These are phyloP conservation scores for Ciconia stormi DNA, from an alignment of 2,113 vertebrate genomes.

Conservation along the genomic window DNA sequence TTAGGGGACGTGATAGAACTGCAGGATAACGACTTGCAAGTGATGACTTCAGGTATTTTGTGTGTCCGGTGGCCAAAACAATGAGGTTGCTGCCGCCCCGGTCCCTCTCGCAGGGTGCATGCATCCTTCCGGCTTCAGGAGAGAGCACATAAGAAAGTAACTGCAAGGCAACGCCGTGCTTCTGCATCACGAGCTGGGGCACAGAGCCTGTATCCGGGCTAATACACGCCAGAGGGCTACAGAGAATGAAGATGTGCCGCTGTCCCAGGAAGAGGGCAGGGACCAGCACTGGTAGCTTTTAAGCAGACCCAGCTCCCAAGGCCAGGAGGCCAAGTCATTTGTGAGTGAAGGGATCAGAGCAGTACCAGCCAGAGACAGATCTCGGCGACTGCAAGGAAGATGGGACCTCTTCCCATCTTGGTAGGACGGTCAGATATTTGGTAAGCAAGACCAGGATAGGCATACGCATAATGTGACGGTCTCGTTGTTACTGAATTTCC, in stretches of 20 bases:
- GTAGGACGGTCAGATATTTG: neutral
- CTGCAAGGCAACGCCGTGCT: accelerated
- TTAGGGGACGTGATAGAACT: neutral
- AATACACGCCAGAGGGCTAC: neutral
- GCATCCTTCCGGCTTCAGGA: neutral
- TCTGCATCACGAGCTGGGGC: neutral
- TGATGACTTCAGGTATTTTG: neutral
- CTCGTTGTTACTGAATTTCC: neutral
- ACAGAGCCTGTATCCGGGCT: neutral
- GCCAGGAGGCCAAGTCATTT: neutral
- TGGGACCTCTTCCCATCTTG: neutral
- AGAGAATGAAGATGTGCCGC: neutral
- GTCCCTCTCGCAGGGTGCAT: neutral
- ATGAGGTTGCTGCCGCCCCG: neutral
- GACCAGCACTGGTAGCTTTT: neutral
- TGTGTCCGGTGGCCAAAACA: neutral
- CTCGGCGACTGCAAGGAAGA: accelerated
- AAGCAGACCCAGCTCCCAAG: neutral
- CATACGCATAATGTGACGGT: too few species aligned
- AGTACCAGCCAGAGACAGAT: neutral
- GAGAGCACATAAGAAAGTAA: accelerated
- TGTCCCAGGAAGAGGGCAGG: neutral
- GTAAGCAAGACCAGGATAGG: neutral
- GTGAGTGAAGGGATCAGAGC: neutral
- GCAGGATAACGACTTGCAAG: neutral